These are phyloP conservation scores for Limonius californicus DNA, from an alignment of 1,140 invertebrate species.

Conservation along the genomic window DNA sequence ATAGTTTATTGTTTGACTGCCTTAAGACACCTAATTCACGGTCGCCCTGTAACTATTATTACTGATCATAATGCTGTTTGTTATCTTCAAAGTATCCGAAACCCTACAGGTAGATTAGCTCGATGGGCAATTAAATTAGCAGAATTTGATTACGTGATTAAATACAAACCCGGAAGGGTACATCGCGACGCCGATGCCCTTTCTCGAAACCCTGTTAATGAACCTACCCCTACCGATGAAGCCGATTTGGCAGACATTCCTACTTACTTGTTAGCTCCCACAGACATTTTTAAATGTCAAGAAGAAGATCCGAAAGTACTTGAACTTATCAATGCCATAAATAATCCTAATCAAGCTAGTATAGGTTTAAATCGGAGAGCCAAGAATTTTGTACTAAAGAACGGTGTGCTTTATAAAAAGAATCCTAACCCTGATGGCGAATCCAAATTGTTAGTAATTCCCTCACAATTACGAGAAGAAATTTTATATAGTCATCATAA, in stretches of 20 bases:
- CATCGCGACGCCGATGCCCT: slow-evolving; percentile 38
- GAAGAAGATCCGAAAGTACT: not conserved
- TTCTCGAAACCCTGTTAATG: slow-evolving; percentile 29
- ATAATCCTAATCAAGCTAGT: not conserved
- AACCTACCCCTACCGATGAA: not conserved
- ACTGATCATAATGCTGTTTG: slow-evolving; percentile 47
- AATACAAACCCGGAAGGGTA: slow-evolving; percentile 31
- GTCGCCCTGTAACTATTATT: slow-evolving; percentile 24
- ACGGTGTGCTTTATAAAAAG: not conserved
- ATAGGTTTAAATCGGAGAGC: not conserved
- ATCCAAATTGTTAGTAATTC: not conserved
- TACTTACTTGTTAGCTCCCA: not conserved
- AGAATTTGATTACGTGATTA: slow-evolving; percentile 30
- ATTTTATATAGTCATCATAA: not conserved
- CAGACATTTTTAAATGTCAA: not conserved
- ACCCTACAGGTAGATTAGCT: slow-evolving; percentile 36
- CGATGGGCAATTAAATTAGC: slow-evolving; percentile 38
- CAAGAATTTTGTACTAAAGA: not conserved
- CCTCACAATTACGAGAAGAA: not conserved
- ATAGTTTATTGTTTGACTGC: slow-evolving; percentile 43
- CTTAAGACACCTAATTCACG: slow-evolving; percentile 22
- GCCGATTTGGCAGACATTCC: not conserved
- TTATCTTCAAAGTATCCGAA: slow-evolving; percentile 47
- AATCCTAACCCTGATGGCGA: not conserved
- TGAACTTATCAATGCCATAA: not conserved